Percentiles rank a stretch among this genome's conserved stretches.
Conservation (phyloP, 2,113 vertebrate species). For the Eleginops maclovinus region DNA sequence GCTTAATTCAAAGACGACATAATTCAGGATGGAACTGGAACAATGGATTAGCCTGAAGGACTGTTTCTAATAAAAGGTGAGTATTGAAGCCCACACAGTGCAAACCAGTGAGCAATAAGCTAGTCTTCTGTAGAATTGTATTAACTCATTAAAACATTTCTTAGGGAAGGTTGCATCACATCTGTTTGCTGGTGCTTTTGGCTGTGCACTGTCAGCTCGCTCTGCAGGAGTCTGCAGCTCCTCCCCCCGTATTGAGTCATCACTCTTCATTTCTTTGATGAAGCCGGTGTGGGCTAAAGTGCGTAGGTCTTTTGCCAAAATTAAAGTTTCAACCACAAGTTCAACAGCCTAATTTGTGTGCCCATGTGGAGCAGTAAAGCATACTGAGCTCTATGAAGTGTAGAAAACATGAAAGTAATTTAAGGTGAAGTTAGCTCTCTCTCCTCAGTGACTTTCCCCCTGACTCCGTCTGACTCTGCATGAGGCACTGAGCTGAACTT, state of each 20-base stretch:
- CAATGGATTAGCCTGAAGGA: no score
- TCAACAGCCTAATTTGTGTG: not conserved
- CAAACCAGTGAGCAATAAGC: no score
- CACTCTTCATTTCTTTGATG: conserved; percentile 7
- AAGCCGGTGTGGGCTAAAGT: conserved; percentile 17
- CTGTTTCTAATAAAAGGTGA: no score
- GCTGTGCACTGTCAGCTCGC: not conserved
- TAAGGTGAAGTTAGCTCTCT: not conserved
- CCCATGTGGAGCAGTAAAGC: not conserved
- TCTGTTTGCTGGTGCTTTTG: not conserved
- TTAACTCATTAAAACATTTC: not conserved
- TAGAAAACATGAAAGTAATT: not conserved
- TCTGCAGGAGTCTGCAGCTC: conserved; percentile 17
- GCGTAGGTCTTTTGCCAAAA: not conserved
- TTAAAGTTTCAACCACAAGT: conserved; percentile 7
- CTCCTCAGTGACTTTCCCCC: not conserved
- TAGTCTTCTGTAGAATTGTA: not conserved
- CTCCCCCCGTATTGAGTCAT: not conserved
- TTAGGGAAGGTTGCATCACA: no score
- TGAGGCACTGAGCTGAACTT: not conserved
- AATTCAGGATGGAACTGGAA: no score
- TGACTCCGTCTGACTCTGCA: not conserved
- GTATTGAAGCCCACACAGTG: not conserved
- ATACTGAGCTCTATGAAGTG: not conserved
- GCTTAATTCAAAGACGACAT: no score